Conservation (phyloP, 37 sponge, comb jelly and placozoan species). For the Mnemiopsis leidyi region DNA sequence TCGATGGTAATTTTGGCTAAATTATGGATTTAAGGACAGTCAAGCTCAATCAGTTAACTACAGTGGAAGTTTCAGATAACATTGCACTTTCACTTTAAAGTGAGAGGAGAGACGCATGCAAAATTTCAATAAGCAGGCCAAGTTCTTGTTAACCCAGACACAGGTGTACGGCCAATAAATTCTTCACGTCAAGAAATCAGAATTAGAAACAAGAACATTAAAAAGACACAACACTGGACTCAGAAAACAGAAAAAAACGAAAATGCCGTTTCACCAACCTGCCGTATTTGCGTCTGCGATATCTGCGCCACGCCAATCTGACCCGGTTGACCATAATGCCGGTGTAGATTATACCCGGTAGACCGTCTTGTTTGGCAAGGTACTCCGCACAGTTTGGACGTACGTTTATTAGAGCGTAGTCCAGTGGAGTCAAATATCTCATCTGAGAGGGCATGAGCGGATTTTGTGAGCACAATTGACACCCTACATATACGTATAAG, state of each 20-base stretch:
- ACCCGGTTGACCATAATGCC: slow-evolving; percentile 30
- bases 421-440: slow-evolving; percentile 52
- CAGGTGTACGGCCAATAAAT: too few species aligned
- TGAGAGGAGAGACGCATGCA: not conserved
- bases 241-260: not conserved
- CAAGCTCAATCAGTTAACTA: too few species aligned
- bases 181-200: not conserved
- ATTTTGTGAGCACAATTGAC: too few species aligned
- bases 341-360: slow-evolving; percentile 63
- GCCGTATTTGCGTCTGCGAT: slow-evolving; percentile 51
- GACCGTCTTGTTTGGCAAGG: slow-evolving; percentile 9
- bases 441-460: not conserved
- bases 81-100: too few species aligned
- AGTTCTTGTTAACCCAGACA: not conserved
- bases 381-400: slow-evolving; percentile 61
- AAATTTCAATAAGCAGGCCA: not conserved
- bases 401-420: slow-evolving; percentile 57
- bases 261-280: slow-evolving; percentile 21
- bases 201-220: not conserved
- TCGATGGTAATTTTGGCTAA: too few species aligned
- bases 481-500: too few species aligned
- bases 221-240: not conserved
- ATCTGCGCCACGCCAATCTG: slow-evolving; percentile 53
- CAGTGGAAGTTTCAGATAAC: too few species aligned
- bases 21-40: too few species aligned